Percentiles rank a stretch among this genome's conserved stretches.
Evolutionary conservation across 2,113 vertebrate genomes (phyloP).

Genomic region (Terrapene triunguis): DNA sequence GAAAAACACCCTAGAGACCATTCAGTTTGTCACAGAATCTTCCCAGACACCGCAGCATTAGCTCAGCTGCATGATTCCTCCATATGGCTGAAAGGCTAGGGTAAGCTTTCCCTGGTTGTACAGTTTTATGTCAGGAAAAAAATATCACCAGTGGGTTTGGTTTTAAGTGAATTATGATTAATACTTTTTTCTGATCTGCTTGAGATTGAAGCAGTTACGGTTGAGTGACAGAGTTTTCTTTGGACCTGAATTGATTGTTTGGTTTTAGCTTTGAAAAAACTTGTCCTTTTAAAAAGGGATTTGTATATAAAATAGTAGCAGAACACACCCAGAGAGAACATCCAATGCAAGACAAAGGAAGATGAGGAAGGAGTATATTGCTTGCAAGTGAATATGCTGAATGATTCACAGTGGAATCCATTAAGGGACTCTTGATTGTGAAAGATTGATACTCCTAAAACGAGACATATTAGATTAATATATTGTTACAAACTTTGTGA

Average conservation of each 20-base stretch:
- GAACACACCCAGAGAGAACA: neutral
- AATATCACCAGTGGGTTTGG: neutral
- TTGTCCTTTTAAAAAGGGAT: fast-evolving
- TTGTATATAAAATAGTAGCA: neutral
- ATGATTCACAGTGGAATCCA: neutral
- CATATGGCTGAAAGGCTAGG: neutral
- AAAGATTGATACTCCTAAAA: neutral
- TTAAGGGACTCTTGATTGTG: slow-evolving; percentile 23
- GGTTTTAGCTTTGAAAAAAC: neutral
- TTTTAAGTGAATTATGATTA: neutral
- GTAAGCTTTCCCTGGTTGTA: neutral
- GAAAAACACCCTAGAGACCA: neutral
- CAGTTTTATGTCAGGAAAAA: neutral
- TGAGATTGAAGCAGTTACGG: neutral
- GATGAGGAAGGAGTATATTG: neutral
- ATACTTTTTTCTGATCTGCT: neutral
- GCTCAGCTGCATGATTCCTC: neutral
- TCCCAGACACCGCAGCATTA: neutral
- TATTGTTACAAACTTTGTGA: neutral
- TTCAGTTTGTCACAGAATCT: neutral
- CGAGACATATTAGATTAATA: neutral
- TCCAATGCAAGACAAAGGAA: slow-evolving; percentile 6
- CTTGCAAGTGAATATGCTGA: neutral
- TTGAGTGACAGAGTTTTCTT: neutral
- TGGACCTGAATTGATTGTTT: neutral